phyloP scores from a whole-genome alignment of 2,113 vertebrate species.

The Bos javanicus region DNA sequence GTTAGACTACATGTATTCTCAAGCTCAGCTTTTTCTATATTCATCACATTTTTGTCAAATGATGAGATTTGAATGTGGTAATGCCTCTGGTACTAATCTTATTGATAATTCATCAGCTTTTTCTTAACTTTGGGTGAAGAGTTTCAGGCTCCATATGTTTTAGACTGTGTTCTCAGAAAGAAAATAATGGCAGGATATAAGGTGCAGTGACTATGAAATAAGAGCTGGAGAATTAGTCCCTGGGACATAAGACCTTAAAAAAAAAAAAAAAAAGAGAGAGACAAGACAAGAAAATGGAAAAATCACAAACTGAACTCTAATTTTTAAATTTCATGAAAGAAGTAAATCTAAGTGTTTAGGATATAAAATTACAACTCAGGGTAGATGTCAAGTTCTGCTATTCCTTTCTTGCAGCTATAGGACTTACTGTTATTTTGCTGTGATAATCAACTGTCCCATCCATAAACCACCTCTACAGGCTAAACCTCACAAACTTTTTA shows the following conservation, averaged over 20 bases:
- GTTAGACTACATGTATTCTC: background rate
- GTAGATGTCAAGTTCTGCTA: background rate
- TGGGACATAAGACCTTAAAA: background rate
- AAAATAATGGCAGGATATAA: background rate
- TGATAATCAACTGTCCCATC: background rate
- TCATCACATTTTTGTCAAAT: background rate
- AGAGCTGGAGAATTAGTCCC: background rate
- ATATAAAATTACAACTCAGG: background rate
- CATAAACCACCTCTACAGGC: background rate
- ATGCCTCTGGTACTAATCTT: background rate
- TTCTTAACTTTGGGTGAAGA: background rate
- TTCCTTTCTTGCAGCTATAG: background rate
- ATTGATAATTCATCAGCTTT: background rate
- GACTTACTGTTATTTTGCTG: background rate
- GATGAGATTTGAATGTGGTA: background rate
- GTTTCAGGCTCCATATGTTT: background rate
- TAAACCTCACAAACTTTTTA: background rate
- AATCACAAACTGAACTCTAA: background rate
- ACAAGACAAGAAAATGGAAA: background rate
- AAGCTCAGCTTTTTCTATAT: background rate
- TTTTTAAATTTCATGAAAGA: background rate
- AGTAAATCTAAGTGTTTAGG: background rate
- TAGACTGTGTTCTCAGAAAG: background rate
- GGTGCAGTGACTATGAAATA: background rate
- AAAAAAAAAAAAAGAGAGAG: background rate